phyloP scores from a whole-genome alignment of 2,888 invertebrate species.

The Brachyopa scutellaris region DNA sequence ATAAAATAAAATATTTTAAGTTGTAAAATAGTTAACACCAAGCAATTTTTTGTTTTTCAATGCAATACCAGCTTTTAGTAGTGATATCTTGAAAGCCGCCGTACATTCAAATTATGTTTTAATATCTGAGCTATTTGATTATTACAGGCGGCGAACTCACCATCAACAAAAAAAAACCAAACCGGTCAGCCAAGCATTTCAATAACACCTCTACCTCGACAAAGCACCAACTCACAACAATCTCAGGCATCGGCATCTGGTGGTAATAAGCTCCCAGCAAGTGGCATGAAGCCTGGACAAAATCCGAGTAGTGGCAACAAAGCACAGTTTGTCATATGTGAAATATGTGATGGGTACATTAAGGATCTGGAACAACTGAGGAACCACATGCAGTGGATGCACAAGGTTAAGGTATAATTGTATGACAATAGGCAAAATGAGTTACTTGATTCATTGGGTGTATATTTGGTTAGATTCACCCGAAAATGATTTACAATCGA shows the following conservation, averaged over 20 bases:
- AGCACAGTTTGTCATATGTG: slow-evolving; percentile 95
- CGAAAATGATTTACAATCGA: slow-evolving; percentile 96
- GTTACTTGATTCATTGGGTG: no score
- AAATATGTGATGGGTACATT: slow-evolving; percentile 98
- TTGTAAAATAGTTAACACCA: no score
- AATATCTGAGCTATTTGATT: neutral
- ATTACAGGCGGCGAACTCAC: slow-evolving; percentile 62
- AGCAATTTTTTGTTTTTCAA: slow-evolving; percentile 12
- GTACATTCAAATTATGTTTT: neutral
- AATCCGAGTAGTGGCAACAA: slow-evolving; percentile 84
- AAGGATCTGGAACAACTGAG: slow-evolving; percentile 96
- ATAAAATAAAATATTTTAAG: neutral
- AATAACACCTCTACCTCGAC: slow-evolving; percentile 92
- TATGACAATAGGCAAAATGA: no score
- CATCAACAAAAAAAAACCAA: slow-evolving; percentile 78
- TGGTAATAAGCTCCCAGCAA: slow-evolving; percentile 79
- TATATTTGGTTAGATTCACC: slow-evolving; percentile 92
- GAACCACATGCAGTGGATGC: slow-evolving; percentile 99
- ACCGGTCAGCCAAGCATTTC: slow-evolving; percentile 91
- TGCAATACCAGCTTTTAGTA: slow-evolving; percentile 27
- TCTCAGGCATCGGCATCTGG: slow-evolving; percentile 81
- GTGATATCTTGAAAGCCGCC: neutral
- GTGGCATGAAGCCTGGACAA: slow-evolving; percentile 83
- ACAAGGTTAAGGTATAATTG: slow-evolving; percentile 89
- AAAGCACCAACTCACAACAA: slow-evolving; percentile 80